Base-by-base conservation (phyloP, 2,888 invertebrate species). In the Rhorus exstirpatorius region DNA sequence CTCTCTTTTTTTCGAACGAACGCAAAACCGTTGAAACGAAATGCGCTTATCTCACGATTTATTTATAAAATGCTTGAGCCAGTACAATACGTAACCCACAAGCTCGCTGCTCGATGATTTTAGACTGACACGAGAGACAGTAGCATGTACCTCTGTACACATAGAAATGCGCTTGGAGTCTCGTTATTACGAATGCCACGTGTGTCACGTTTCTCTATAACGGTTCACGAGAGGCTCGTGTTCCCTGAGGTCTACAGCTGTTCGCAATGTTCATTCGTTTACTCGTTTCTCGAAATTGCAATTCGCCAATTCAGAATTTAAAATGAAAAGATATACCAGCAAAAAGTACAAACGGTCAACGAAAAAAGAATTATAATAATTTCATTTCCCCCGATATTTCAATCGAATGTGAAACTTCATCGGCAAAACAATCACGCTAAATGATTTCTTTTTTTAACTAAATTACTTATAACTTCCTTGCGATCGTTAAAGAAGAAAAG, bases 201-300 rank as follows among this genome's bases (percentile, higher is more conserved):
- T 84, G 83, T 84, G 84, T 86, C 84, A 83, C 83, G 86, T 85
- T 86, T 84, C 74, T 80, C 84, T 86, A n/a, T n/a, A 86, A 86
- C 86, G 86, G 86, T 85, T 84, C 65, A 38, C 65, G 12, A 46
- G 70, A 82, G 60, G 17, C 79, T 77, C 70, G 53, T 65, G 60
- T 63, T 63, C 49, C 51, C 58, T 46, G 70, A 49, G 53, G 53
- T 65, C 53, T 41, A 74, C 63, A 70, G 78, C 74, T 74, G 63
- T 58, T 68, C 31, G 26, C 14, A 21, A 0, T 26, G 58, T 12
- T 58, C 14, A 21, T 46, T 71, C 55, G 60, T 76, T 76, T 60
- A 51, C 71, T 41, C 51, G 12, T n/a, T 81, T 76, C 65, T 53
- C 60, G n/a, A 67, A 65, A 60, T 65, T 41, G 49, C 51, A 44